Evolutionary conservation across 2,888 invertebrate species (phyloP).

Genomic region (Syrphus vitripennis): DNA sequence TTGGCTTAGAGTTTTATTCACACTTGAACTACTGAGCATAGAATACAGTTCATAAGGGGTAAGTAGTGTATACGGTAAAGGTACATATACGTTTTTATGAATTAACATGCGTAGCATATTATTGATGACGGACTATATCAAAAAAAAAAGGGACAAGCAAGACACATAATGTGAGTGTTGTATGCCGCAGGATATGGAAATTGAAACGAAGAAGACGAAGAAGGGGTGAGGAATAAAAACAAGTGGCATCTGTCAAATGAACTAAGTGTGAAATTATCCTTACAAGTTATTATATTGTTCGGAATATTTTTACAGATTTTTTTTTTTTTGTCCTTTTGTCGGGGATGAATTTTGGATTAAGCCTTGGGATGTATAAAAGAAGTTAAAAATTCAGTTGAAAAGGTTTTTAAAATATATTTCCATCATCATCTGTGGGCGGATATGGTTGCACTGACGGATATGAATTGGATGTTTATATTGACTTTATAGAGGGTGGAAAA

Average conservation of each 20-base stretch:
- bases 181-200: slow-evolving; percentile 28
- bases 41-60: slow-evolving; percentile 50
- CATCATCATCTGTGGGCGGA: slow-evolving; percentile 24
- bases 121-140: slow-evolving; percentile 43
- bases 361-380: slow-evolving; percentile 30
- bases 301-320: slow-evolving; percentile 70
- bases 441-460: slow-evolving; percentile 63
- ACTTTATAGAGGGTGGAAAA: slow-evolving; percentile 71
- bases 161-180: slow-evolving; percentile 16
- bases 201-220: background rate
- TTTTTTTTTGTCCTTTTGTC: slow-evolving; percentile 11
- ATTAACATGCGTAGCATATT: slow-evolving; percentile 70
- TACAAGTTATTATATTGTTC: slow-evolving; percentile 73
- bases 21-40: slow-evolving; percentile 52
- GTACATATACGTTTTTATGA: slow-evolving; percentile 52
- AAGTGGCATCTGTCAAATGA: slow-evolving; percentile 76
- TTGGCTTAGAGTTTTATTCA: slow-evolving; percentile 66
- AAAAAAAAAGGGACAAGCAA: slow-evolving; percentile 13
- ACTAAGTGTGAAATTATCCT: slow-evolving; percentile 76
- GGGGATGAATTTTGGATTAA: slow-evolving; percentile 42
- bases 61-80: slow-evolving; percentile 33
- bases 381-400: slow-evolving; percentile 11
- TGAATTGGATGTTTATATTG: slow-evolving; percentile 65
- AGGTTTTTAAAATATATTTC: slow-evolving; percentile 19
- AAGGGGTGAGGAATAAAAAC: slow-evolving; percentile 72